phyloP scores from a whole-genome alignment of 2,888 invertebrate genomes.

The Drosophila nigricruria region DNA sequence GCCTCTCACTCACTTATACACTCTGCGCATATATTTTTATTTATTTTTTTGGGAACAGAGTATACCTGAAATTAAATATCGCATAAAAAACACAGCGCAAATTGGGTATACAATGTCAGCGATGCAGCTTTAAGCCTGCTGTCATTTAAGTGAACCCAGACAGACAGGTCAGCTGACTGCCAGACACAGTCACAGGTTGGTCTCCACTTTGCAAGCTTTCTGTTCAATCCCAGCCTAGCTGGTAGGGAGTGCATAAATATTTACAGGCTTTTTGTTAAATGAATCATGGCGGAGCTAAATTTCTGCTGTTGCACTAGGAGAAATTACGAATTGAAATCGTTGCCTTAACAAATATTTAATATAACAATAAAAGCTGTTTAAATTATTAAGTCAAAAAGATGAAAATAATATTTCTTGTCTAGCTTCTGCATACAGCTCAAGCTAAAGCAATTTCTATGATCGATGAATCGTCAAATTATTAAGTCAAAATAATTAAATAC shows the following conservation, averaged over 20 bases:
- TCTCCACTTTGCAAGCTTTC: slow-evolving; percentile 33
- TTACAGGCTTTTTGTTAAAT: slow-evolving; percentile 72
- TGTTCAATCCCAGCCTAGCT: not conserved
- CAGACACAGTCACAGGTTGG: slow-evolving; percentile 49
- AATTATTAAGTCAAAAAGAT: too few relatives aligned
- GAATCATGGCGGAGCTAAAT: slow-evolving; percentile 46
- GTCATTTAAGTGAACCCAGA: slow-evolving; percentile 52
- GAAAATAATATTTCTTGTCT: too few relatives aligned
- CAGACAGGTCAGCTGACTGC: slow-evolving; percentile 14
- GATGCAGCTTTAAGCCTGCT: slow-evolving; percentile 52
- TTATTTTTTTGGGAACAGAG: not conserved
- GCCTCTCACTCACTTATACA: too few relatives aligned
- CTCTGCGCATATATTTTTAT: not conserved
- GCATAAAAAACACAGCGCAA: slow-evolving; percentile 70
- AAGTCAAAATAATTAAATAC: not conserved
- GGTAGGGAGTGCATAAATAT: slow-evolving; percentile 63
- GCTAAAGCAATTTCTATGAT: not conserved
- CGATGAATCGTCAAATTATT: too few relatives aligned
- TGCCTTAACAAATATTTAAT: not conserved
- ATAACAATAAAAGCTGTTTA: too few relatives aligned
- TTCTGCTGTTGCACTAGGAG: slow-evolving; percentile 27
- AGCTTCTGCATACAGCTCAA: not conserved
- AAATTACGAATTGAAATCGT: slow-evolving; percentile 24
- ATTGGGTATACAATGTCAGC: slow-evolving; percentile 71
- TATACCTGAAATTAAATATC: slow-evolving; percentile 41